Percentiles rank a stretch among this genome's conserved stretches.
Evolutionary conservation across 1,140 invertebrate species (phyloP).

Genomic region (Bombus waltoni): DNA sequence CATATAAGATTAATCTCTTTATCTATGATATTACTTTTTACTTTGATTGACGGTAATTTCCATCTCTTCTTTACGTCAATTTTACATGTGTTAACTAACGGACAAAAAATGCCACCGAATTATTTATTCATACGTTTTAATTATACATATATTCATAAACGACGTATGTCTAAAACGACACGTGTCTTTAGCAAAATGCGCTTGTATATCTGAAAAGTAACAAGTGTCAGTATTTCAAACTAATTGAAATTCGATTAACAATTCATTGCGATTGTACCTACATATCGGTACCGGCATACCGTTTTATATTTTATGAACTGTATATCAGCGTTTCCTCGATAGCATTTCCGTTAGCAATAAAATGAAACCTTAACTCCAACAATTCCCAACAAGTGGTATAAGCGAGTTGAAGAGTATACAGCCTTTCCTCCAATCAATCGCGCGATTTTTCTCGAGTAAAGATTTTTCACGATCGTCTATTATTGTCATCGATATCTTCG

Average conservation of each 20-base stretch:
- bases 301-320: constrained; percentile 24
- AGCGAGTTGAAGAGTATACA: neutral
- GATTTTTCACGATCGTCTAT: neutral
- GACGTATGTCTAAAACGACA: neutral
- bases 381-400: neutral
- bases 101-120: neutral
- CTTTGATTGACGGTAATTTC: neutral
- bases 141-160: no score
- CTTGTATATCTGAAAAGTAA: neutral
- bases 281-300: neutral
- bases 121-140: neutral
- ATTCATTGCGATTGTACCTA: neutral
- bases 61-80: neutral
- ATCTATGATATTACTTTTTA: neutral
- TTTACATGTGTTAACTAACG: neutral
- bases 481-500: neutral
- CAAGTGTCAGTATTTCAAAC: neutral
- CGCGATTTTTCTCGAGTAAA: neutral
- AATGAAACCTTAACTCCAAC: neutral
- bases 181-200: constrained; percentile 5
- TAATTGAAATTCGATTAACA: constrained; percentile 16
- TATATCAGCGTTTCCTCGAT: constrained; percentile 14
- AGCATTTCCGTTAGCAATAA: neutral
- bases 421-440: neutral
- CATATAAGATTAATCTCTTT: neutral